A percentile compares a stretch with the other conserved stretches of the same genome.
These are phyloP conservation scores for Tachina fera DNA, from an alignment of 2,888 invertebrate species.

Conservation along the genomic window DNA sequence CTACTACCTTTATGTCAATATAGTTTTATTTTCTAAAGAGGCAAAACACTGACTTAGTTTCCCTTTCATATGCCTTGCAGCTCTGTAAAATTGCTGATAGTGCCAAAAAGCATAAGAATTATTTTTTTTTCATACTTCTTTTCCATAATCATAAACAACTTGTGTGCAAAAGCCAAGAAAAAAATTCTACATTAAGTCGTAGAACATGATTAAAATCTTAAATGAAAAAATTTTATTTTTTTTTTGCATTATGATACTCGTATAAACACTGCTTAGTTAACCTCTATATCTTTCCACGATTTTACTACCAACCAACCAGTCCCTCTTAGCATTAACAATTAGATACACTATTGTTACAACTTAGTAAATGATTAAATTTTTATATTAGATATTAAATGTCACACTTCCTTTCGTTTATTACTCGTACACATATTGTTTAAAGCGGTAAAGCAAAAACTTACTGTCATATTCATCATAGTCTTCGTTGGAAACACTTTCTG, in stretches of 20 bases:
- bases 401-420: background rate
- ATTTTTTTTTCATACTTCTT: no score
- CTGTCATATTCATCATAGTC: constrained; percentile 78
- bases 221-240: background rate
- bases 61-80: no score
- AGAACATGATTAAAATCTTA: background rate
- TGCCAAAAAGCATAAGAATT: no score
- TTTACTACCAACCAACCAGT: background rate
- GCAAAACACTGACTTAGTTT: no score
- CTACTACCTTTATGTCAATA: no score
- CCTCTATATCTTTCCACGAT: no score
- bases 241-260: background rate
- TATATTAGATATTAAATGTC: background rate
- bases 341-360: background rate
- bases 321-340: background rate
- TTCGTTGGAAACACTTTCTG: constrained; percentile 69
- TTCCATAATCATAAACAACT: background rate
- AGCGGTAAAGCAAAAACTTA: constrained; percentile 73
- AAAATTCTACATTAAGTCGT: background rate
- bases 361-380: background rate
- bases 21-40: no score
- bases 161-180: background rate
- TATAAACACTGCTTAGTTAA: background rate
- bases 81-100: no score
- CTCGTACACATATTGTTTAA: background rate